These are phyloP conservation scores for Rhodeus uyekii DNA, from an alignment of 2,797 vertebrate genomes.

Conservation along the genomic window DNA sequence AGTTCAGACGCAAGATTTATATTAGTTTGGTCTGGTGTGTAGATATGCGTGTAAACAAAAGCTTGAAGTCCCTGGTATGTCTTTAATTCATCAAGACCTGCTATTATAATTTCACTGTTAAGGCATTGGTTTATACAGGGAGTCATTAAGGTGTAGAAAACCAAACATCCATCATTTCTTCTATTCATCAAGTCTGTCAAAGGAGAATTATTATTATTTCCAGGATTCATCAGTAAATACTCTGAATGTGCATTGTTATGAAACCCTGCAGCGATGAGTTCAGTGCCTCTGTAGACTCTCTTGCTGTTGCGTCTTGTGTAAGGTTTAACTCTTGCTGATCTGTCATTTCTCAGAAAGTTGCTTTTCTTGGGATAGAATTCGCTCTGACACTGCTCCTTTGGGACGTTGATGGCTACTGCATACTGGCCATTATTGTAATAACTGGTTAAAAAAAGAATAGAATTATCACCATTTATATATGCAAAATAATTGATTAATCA, in stretches of 20 bases:
- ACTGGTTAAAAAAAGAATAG: neutral
- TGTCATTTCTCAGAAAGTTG: neutral
- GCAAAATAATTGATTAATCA: neutral
- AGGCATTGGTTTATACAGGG: neutral
- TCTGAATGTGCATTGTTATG: neutral
- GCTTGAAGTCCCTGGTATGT: neutral
- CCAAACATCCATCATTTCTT: neutral
- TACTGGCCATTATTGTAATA: neutral
- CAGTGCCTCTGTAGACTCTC: neutral
- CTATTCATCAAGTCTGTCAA: neutral
- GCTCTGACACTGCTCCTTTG: neutral
- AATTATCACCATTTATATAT: neutral
- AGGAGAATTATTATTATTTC: neutral
- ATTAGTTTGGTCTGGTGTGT: neutral
- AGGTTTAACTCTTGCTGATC: neutral
- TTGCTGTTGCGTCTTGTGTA: fast-evolving
- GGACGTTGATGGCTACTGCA: slow-evolving; percentile 29
- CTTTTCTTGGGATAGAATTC: fast-evolving
- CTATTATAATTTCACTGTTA: neutral
- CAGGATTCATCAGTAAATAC: neutral
- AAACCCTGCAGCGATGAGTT: slow-evolving; percentile 8
- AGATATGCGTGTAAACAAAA: neutral
- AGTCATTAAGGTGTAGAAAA: slow-evolving; percentile 1
- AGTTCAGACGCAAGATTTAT: neutral
- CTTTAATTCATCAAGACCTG: neutral